Evolutionary conservation across 2,888 invertebrate genomes (phyloP).

Genomic region (Lasioglossum vierecki): DNA sequence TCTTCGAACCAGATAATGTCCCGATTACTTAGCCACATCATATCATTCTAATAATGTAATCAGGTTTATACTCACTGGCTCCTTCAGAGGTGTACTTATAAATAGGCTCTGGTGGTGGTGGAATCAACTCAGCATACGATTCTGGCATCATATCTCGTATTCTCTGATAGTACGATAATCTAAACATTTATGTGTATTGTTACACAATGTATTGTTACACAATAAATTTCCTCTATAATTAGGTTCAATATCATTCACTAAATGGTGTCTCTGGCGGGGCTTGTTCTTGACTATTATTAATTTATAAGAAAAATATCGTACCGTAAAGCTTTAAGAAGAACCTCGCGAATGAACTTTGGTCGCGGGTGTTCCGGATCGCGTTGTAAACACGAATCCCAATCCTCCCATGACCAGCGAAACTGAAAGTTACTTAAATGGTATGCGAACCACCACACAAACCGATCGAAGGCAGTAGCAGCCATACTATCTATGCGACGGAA

Average conservation of each 20-base stretch:
- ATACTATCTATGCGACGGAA: conserved; percentile 98
- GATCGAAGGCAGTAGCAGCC: conserved; percentile 98
- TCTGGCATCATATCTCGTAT: conserved; percentile 97
- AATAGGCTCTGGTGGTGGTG: conserved; percentile 92
- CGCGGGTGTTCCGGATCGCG: conserved; percentile 95
- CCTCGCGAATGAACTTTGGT: conserved; percentile 97
- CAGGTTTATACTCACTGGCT: conserved; percentile 92
- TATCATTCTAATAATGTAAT: neutral
- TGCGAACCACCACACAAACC: conserved; percentile 98
- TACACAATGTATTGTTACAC: too few species aligned
- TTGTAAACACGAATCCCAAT: conserved; percentile 95
- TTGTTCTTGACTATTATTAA: neutral
- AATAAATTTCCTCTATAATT: neutral
- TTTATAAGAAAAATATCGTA: conserved; percentile 78
- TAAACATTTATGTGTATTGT: conserved; percentile 78
- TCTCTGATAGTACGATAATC: conserved; percentile 97
- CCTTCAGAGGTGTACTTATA: conserved; percentile 97
- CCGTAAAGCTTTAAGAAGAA: conserved; percentile 95
- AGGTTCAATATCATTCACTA: neutral
- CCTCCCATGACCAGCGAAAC: conserved; percentile 99
- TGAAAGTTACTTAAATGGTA: conserved; percentile 99
- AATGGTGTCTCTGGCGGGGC: too few species aligned
- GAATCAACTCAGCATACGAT: conserved; percentile 92
- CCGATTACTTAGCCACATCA: neutral
- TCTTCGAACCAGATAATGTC: neutral